Evolutionary conservation across 2,888 invertebrate species (phyloP).

Genomic region (Rhimphoctona megacephalus): DNA sequence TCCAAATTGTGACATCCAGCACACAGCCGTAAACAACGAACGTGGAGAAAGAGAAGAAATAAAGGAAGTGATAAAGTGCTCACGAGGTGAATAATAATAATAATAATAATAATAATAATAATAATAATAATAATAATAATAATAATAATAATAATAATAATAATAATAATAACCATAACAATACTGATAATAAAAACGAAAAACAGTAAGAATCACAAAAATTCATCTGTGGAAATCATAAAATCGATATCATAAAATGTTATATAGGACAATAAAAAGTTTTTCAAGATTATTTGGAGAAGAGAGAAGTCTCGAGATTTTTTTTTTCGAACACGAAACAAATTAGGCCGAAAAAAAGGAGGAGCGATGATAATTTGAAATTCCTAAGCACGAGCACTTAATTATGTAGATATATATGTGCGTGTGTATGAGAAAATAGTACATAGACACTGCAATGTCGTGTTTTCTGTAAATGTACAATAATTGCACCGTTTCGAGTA

Average conservation of each 20-base stretch:
- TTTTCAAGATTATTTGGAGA: too few species aligned
- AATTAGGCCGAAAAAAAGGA: neutral
- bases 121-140: neutral
- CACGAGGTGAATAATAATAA: conserved; percentile 17
- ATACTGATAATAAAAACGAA: neutral
- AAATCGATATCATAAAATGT: neutral
- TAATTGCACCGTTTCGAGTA: conserved; percentile 61
- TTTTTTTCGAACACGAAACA: neutral
- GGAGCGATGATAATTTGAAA: conserved; percentile 21
- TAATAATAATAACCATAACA: conserved; percentile 29
- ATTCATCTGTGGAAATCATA: neutral
- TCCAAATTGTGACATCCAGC: conserved; percentile 57
- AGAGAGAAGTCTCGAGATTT: neutral
- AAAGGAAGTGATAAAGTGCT: conserved; percentile 2
- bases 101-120: conserved; percentile 19
- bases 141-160: too few species aligned
- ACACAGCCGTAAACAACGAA: conserved; percentile 6
- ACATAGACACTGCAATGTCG: neutral
- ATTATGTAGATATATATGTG: neutral
- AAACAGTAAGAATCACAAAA: too few species aligned
- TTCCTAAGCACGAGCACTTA: conserved; percentile 1
- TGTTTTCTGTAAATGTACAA: conserved; percentile 26
- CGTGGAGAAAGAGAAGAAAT: neutral
- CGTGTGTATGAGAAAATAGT: neutral
- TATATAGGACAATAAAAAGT: neutral